These are phyloP conservation scores for Pseudochirops cupreus DNA, from an alignment of 2,797 vertebrate species.

Conservation along the genomic window DNA sequence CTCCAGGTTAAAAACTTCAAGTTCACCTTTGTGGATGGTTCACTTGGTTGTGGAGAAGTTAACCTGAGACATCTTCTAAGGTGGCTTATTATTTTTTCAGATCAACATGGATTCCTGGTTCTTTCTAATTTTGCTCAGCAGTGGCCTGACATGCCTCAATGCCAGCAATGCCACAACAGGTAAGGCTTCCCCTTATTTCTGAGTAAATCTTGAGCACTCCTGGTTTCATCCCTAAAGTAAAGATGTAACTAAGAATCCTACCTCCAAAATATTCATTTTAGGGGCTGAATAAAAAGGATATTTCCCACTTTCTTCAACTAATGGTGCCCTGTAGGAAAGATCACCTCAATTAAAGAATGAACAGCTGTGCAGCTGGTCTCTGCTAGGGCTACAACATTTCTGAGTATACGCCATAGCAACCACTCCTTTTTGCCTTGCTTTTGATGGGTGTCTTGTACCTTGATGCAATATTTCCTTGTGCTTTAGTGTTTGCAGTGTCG, in stretches of 20 bases:
- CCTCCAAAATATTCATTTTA: constrained; percentile 40
- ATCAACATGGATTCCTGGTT: constrained; percentile 88
- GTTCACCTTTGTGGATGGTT: constrained; percentile 51
- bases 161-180: constrained; percentile 84
- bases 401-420: constrained; percentile 19
- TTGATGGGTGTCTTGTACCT: constrained; percentile 30
- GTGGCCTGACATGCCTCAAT: constrained; percentile 79
- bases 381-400: constrained; percentile 19
- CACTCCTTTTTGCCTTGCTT: background rate
- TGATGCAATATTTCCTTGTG: constrained; percentile 47
- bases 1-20: background rate
- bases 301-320: constrained; percentile 17
- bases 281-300: constrained; percentile 30
- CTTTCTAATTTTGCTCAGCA: constrained; percentile 83
- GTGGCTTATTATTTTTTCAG: constrained; percentile 75
- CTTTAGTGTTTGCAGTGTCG: constrained; percentile 76
- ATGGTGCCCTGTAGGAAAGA: constrained; percentile 16
- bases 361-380: background rate
- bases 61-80: constrained; percentile 33
- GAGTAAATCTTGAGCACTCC: constrained; percentile 27
- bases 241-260: background rate
- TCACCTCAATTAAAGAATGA: constrained; percentile 21
- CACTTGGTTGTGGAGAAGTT: constrained; percentile 24
- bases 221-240: constrained; percentile 55
- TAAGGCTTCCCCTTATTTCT: constrained; percentile 71